phyloP scores from a whole-genome alignment of 2,888 invertebrate genomes.

The Clivina fossor region DNA sequence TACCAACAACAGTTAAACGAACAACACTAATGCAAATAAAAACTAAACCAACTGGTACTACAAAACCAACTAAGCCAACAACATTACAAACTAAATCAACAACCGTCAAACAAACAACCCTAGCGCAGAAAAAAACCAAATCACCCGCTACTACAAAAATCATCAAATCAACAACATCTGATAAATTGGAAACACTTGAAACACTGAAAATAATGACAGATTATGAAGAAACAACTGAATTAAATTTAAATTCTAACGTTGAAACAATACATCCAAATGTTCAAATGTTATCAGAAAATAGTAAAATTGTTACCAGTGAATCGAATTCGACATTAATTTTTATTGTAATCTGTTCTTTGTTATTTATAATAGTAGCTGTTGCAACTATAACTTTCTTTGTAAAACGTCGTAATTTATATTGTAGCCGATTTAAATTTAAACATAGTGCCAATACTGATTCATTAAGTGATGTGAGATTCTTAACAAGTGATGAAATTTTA shows the following conservation, averaged over 20 bases:
- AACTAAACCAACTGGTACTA: slow-evolving; percentile 11
- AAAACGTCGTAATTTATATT: slow-evolving; percentile 3
- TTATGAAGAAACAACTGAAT: slow-evolving; percentile 20
- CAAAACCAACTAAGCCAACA: slow-evolving; percentile 13
- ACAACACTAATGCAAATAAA: slow-evolving; percentile 17
- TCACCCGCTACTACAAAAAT: slow-evolving; percentile 39
- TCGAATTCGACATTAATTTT: too few relatives aligned
- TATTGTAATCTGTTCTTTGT: slow-evolving; percentile 43
- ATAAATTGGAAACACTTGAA: slow-evolving; percentile 18
- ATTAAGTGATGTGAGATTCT: slow-evolving; percentile 58
- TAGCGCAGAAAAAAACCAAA: slow-evolving; percentile 38
- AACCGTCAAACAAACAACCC: slow-evolving; percentile 36
- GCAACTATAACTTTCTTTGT: slow-evolving; percentile 36
- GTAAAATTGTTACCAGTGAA: too few relatives aligned
- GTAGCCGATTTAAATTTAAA: neutral
- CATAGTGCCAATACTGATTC: slow-evolving; percentile 16
- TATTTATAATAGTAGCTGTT: slow-evolving; percentile 42
- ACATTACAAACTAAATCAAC: slow-evolving; percentile 49
- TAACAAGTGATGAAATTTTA: slow-evolving; percentile 59
- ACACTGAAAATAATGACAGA: slow-evolving; percentile 17
- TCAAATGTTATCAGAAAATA: neutral
- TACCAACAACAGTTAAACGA: neutral
- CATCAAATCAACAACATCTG: slow-evolving; percentile 28
- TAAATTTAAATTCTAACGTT: slow-evolving; percentile 19
- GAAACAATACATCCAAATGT: slow-evolving; percentile 30